phyloP scores from a whole-genome alignment of 2,797 vertebrate genomes.

The Eremophila alpestris region DNA sequence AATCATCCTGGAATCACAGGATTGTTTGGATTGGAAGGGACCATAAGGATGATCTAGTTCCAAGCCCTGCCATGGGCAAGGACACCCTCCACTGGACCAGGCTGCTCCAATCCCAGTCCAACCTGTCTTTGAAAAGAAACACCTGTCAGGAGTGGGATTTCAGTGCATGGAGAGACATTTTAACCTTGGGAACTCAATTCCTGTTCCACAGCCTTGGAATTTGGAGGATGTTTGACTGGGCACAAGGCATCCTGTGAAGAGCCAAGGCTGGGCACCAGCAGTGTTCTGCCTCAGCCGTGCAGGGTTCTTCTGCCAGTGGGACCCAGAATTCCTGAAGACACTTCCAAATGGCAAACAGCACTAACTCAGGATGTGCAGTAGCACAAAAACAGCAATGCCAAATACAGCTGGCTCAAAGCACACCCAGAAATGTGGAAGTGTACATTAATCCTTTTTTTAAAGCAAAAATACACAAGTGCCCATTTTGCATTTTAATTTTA shows the following conservation, averaged over 20 bases:
- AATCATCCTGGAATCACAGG: not conserved
- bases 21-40: not conserved
- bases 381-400: not conserved
- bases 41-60: not conserved
- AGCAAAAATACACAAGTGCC: not conserved
- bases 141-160: not conserved
- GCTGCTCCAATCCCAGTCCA: not conserved
- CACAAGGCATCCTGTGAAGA: not conserved
- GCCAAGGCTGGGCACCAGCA: not conserved
- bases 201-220: not conserved
- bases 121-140: not conserved
- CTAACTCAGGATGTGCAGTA: not conserved
- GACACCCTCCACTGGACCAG: no score
- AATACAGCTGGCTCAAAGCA: not conserved
- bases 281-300: not conserved
- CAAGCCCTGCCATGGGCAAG: not conserved
- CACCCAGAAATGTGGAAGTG: not conserved
- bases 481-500: slow-evolving; percentile 5
- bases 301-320: not conserved
- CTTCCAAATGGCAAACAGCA: slow-evolving; percentile 32
- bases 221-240: not conserved
- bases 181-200: not conserved
- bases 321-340: not conserved
- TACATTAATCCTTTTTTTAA: not conserved
- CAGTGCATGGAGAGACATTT: not conserved